Evolutionary conservation across 2,888 invertebrate species (phyloP), one percentile per base, ranked within the genome.

Genomic region (Anorthoa munda): DNA sequence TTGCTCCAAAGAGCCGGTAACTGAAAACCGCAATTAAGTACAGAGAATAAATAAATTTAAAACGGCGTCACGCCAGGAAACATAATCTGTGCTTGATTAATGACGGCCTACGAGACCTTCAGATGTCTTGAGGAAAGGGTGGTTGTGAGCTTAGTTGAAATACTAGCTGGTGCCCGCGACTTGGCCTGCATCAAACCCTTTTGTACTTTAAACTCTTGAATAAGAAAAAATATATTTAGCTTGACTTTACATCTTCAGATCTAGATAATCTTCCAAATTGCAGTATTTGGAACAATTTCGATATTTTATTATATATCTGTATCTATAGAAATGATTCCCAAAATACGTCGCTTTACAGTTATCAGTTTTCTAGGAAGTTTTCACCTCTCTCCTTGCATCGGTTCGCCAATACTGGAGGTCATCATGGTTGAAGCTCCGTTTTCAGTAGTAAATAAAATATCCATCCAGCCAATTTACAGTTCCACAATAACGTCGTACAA

Each of bases 31-130:
- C 90, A 90, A 92, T 92, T 90, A 92, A 86, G 84, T 86, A 83
- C 83, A 86, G 82, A 77, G 84, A 85, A 89, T 88, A 91, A 89
- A 89, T 91, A 90, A 88, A 90, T 89, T 89, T 88, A 87, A 89
- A 89, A 89, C 72, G 87, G 85, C 84, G 84, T 86, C 84, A 82
- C 82, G 88, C 82, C 90, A 81, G 85, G 88, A 89, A 88, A 91
- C 88, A 88, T 91, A 92, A 92, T 89, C 88, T 89, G 85, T 88
- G 81, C 70, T 84, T 92, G 91, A 93, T 93, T 90, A 91, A 92
- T 92, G 86, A 85, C 73, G 68, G 59, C 77, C 72, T 78, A 71
- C 64, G 69, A 70, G 74, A 72, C 75, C 77, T 79, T 80, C 75
- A 81, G 79, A 75, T 79, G 84, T 84, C 86, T 89, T 74, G 61